A percentile compares a stretch with the other conserved stretches of the same genome.
Conservation (phyloP, 23 tunicate genomes). For the Styela plicata region DNA sequence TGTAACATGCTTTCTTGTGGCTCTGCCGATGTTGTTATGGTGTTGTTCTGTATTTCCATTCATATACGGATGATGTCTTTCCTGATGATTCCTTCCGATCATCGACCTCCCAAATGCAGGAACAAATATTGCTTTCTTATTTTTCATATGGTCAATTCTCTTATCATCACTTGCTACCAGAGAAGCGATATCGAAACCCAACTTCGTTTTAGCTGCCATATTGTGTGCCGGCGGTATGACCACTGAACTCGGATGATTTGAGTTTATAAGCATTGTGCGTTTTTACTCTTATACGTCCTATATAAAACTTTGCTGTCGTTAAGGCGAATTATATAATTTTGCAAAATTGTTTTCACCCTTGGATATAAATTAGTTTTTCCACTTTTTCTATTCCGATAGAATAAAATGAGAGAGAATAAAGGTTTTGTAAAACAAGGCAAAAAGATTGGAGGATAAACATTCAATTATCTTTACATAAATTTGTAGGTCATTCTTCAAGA, state of each 20-base stretch:
- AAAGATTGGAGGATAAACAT: background rate
- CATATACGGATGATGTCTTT: slow-evolving; percentile 39
- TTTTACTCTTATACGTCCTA: background rate
- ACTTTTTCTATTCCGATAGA: background rate
- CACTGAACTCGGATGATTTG: slow-evolving; percentile 30
- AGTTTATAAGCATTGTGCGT: slow-evolving; percentile 43
- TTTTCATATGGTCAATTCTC: background rate
- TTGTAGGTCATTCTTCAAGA: background rate
- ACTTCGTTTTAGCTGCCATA: slow-evolving; percentile 38
- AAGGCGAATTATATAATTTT: slow-evolving; percentile 23
- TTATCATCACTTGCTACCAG: slow-evolving; percentile 42
- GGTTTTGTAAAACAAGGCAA: background rate
- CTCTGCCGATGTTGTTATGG: background rate
- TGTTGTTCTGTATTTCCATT: background rate
- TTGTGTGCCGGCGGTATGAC: slow-evolving; percentile 16
- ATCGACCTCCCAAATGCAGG: background rate
- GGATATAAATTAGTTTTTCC: background rate
- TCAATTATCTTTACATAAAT: background rate
- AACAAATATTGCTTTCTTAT: background rate
- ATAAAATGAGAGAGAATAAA: background rate
- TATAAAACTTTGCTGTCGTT: background rate
- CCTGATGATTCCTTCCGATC: background rate
- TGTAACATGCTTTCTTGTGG: background rate
- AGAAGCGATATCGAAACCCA: slow-evolving; percentile 72
- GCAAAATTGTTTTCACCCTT: background rate